Base-by-base conservation (phyloP, 2,113 vertebrate genomes). In the Lamprotornis superbus region DNA sequence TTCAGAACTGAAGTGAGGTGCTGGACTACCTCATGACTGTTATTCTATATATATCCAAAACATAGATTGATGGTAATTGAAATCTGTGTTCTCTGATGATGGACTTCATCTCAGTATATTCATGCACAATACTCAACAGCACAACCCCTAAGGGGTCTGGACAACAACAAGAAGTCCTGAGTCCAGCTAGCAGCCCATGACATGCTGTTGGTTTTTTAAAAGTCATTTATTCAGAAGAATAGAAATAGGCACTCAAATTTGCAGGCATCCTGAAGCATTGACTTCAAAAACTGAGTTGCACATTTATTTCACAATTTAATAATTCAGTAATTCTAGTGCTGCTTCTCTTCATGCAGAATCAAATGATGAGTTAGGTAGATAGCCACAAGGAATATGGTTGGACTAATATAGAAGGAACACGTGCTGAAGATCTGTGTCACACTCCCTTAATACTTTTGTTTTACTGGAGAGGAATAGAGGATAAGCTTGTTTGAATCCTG, bases 111-210 rank as follows among this genome's bases (percentile, higher is more conserved):
- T 69, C 28, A 17, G 25, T 56, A 4, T 47, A 33, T 79, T 87
- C 21, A 61, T 47, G 7, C 31, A 59, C 33, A 46, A 1, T 53
- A 67, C 7, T 81, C 8, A 3, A 9, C 23, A 63, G 24, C 25
- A 35, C 8, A 81, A 53, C 11, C 12, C 1, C 0, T 13, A 39
- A 44, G 5, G 33, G 25, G 1, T 64, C n/a, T 53, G 60, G 24
- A 31, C 57, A 71, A 44, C 35, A 56, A 40, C 74, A 69, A 2
- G 7, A 24, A 59, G 28, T 23, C 28, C 21, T 30, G 21, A 68
- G 13, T 40, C 28, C 30, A 60, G 8, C n/a, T 40, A 60, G 47
- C 30, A 68, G 24, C 16, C n/a, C 17, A n/a, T 67, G 11, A 30
- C 9, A 15, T 60, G 30, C 31, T 3, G 0, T 22, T 2, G 4